Evolutionary conservation across 1,140 invertebrate genomes (phyloP).

Genomic region (Drosophila mojavensis): DNA sequence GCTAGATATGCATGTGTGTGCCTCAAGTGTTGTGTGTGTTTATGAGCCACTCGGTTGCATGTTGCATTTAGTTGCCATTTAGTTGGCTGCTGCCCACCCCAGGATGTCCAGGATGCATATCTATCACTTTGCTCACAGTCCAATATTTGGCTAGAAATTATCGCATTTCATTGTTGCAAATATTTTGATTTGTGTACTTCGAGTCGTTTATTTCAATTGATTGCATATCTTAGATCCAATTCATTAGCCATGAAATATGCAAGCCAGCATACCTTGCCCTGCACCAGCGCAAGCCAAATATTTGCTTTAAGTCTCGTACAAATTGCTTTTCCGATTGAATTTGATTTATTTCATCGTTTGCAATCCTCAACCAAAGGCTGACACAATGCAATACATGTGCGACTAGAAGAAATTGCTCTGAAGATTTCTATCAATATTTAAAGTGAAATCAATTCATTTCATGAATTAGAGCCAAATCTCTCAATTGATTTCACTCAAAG

Average conservation of each 20-base stretch:
- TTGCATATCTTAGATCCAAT: conserved; percentile 10
- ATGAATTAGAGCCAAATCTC: background rate
- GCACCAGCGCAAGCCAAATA: conserved; percentile 20
- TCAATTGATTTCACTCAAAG: conserved; percentile 5
- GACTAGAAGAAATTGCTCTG: background rate
- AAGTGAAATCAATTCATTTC: conserved; percentile 5
- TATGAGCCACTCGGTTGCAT: conserved; percentile 8
- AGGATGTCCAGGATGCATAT: background rate
- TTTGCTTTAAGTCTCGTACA: conserved; percentile 18
- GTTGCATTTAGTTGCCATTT: background rate
- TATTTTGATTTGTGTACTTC: conserved; percentile 8
- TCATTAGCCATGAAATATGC: conserved; percentile 2
- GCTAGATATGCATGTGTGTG: conserved; percentile 29
- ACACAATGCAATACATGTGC: background rate
- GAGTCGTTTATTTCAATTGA: conserved; percentile 6
- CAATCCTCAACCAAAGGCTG: background rate
- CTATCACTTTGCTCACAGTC: conserved; percentile 4
- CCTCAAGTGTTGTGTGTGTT: background rate
- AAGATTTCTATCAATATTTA: conserved; percentile 4
- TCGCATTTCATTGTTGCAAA: conserved; percentile 1
- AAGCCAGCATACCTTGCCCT: background rate
- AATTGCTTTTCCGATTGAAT: conserved; percentile 16
- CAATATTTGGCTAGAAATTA: conserved; percentile 8
- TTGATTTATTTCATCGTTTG: conserved; percentile 33
- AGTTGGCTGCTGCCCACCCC: background rate